Evolutionary conservation across 1,140 invertebrate genomes (phyloP).

Genomic region (Hypothenemus hampei): DNA sequence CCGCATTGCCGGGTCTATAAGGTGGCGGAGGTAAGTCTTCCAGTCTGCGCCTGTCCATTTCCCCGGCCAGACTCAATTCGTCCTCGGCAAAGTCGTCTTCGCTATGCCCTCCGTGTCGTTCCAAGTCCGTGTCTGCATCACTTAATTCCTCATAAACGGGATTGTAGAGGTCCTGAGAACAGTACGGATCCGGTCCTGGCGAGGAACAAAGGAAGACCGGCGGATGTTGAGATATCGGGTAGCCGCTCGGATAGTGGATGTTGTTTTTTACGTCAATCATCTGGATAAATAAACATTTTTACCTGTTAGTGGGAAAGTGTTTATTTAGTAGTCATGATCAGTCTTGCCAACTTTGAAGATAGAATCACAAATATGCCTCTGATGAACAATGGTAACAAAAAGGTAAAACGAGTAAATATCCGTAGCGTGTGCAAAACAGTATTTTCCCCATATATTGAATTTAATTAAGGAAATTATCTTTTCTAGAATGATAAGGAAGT

Average conservation of each 20-base stretch:
- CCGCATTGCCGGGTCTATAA: constrained; percentile 32
- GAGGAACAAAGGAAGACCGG: constrained; percentile 64
- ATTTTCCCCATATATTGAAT: constrained; percentile 21
- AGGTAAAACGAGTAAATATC: no score
- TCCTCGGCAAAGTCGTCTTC: constrained; percentile 68
- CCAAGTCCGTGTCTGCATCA: constrained; percentile 56
- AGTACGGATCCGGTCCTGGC: constrained; percentile 62
- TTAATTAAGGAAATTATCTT: constrained; percentile 23
- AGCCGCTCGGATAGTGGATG: constrained; percentile 52
- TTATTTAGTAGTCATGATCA: no score
- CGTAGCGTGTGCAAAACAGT: no score
- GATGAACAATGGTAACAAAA: no score
- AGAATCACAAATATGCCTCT: no score
- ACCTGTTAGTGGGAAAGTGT: neutral
- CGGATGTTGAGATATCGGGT: constrained; percentile 52
- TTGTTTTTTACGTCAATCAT: constrained; percentile 62
- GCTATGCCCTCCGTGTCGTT: constrained; percentile 50
- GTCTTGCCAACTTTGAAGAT: no score
- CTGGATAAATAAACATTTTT: constrained; percentile 44
- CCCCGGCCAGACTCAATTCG: constrained; percentile 57
- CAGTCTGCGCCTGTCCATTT: constrained; percentile 45
- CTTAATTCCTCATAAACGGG: constrained; percentile 68
- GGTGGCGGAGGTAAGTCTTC: constrained; percentile 48
- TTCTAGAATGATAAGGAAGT: constrained; percentile 15
- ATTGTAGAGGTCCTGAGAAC: constrained; percentile 62